Percentiles rank a stretch among this genome's conserved stretches.
These are phyloP conservation scores for Myrmophylax atrothorax DNA, from an alignment of 2,113 vertebrate genomes.

Conservation along the genomic window DNA sequence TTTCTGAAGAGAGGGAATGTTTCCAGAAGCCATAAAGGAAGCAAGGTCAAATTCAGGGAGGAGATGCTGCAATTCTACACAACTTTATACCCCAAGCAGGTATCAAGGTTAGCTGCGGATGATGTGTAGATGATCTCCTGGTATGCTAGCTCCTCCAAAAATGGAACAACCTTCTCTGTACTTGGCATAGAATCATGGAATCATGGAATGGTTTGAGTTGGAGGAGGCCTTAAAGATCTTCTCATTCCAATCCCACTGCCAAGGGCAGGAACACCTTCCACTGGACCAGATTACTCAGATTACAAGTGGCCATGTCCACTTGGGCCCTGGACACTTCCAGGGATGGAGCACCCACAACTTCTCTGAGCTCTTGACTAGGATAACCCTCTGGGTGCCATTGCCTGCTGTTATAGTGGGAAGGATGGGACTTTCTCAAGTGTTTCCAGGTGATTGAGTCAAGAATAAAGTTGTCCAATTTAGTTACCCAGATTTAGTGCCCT, in stretches of 20 bases:
- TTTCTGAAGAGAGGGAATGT: neutral
- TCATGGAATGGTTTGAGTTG: neutral
- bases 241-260: neutral
- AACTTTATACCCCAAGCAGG: neutral
- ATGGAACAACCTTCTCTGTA: neutral
- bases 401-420: neutral
- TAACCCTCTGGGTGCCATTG: neutral
- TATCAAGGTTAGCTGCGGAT: neutral
- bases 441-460: neutral
- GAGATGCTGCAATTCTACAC: neutral
- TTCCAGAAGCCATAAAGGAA: conserved; percentile 9
- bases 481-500: neutral
- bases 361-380: neutral
- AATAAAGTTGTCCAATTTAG: neutral
- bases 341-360: neutral
- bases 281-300: neutral
- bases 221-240: neutral
- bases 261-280: neutral
- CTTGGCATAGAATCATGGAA: neutral
- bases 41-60: neutral
- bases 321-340: neutral
- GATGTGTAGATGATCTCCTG: neutral
- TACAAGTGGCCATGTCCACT: neutral
- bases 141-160: neutral
- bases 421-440: neutral